Base-by-base conservation (phyloP, 2,888 invertebrate genomes). In the Athripsodes cinereus region DNA sequence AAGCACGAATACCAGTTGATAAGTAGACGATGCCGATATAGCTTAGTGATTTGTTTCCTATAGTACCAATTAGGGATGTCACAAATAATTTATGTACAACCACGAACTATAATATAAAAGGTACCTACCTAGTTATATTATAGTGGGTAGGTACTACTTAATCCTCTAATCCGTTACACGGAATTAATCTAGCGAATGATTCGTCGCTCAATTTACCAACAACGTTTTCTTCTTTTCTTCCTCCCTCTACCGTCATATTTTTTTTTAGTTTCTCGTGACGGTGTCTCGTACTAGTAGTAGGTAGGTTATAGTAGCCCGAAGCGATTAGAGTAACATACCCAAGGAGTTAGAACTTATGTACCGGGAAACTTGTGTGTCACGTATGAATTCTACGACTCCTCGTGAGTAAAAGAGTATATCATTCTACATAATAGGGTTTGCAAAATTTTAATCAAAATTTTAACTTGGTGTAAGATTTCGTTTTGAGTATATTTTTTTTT, bases 131-230 rank as follows among this genome's bases (percentile, higher is more conserved):
- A n/a, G n/a, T n/a, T n/a, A n/a, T n/a, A n/a, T n/a, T n/a, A n/a
- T n/a, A n/a, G n/a, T n/a, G n/a, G n/a, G n/a, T n/a, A 3, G 26
- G 26, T 26, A 53, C 46, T 51, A 52, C 55, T 51, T 58, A 60
- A 62, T 62, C 58, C 62, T 52, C 26, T 60, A 58, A 62, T 62
- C 62, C 57, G 47, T 53, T 34, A 58, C 55, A 52, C 56, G 54
- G 58, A 54, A 62, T 58, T 60, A 62, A 60, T 52, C 59, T 59
- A 47, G 59, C 60, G 61, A 59, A 61, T 59, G 63, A 63, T 62
- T 62, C 62, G 58, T 57, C 55, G 62, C 57, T 60, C 60, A 62
- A 62, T 60, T 62, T 60, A 50, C 51, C 48, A 44, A 34, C 49
- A 46, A 34, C 50, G 47, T 52, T 60, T 60, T 53, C 40, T 56